Evolutionary conservation across 1,140 invertebrate species (phyloP).

Genomic region (Amyelois transitella): DNA sequence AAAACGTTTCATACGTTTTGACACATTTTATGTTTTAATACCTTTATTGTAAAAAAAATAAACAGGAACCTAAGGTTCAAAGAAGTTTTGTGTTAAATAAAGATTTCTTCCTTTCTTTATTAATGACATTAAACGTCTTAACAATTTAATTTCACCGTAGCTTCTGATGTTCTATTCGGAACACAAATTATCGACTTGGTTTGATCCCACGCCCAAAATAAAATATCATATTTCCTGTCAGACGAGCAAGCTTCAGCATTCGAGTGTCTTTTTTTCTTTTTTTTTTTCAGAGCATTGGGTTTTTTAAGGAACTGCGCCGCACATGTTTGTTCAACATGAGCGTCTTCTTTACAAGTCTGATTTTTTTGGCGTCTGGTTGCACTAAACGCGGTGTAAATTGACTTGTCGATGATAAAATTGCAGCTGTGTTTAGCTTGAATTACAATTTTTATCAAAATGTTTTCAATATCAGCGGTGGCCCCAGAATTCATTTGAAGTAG

Average conservation of each 20-base stretch:
- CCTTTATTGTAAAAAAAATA: background rate
- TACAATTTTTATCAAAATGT: background rate
- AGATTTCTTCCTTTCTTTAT: conserved; percentile 18
- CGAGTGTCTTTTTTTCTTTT: conserved; percentile 47
- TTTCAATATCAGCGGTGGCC: background rate
- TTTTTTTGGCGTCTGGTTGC: conserved; percentile 44
- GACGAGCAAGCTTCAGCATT: conserved; percentile 56
- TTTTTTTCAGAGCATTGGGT: conserved; percentile 54
- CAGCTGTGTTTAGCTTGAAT: conserved; percentile 1
- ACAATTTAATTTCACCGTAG: conserved; percentile 54
- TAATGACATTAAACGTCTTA: conserved; percentile 44
- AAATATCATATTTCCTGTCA: conserved; percentile 74
- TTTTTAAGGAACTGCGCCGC: conserved; percentile 65
- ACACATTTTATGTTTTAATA: too few relatives aligned
- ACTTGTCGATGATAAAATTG: conserved; percentile 1
- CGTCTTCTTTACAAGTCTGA: conserved; percentile 39
- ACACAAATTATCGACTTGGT: conserved; percentile 68
- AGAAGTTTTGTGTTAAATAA: conserved; percentile 7
- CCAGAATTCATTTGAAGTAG: background rate
- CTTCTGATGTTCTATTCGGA: conserved; percentile 55
- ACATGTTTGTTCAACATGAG: conserved; percentile 67
- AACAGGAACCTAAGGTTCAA: background rate
- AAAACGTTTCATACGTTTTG: too few relatives aligned
- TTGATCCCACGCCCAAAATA: conserved; percentile 73
- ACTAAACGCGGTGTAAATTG: conserved; percentile 6